Conservation (phyloP, 2,888 invertebrate species). For the Erebia epiphron region DNA sequence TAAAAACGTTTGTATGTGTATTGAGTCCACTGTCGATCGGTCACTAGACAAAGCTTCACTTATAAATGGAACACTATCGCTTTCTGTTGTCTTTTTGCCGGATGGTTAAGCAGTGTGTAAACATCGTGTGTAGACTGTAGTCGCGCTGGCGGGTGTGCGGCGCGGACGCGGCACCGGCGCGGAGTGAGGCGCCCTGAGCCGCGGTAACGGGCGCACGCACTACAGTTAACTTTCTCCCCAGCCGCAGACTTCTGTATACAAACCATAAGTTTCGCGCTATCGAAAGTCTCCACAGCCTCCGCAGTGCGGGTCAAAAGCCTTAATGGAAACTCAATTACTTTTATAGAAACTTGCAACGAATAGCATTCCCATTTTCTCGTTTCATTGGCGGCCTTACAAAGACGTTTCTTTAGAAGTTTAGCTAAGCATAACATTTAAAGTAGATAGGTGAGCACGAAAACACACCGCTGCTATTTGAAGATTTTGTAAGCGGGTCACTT, state of each 20-base stretch:
- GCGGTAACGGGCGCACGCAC: conserved; percentile 77
- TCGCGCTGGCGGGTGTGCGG: conserved; percentile 32
- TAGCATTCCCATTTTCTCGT: conserved; percentile 10
- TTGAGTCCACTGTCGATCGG: conserved; percentile 33
- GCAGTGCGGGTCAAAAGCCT: conserved; percentile 72
- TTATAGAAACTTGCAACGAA: conserved; percentile 24
- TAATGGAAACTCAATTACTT: conserved; percentile 46
- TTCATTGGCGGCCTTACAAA: neutral
- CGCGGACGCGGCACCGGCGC: conserved; percentile 50
- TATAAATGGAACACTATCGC: conserved; percentile 65
- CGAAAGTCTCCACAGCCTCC: conserved; percentile 72
- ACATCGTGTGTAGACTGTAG: conserved; percentile 52
- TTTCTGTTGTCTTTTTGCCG: conserved; percentile 66
- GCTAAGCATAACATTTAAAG: neutral
- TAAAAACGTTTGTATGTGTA: conserved; percentile 1
- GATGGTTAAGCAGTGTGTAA: conserved; percentile 55
- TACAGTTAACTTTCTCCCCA: conserved; percentile 82
- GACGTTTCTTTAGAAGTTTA: neutral
- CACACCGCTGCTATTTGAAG: no score
- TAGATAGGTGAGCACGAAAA: no score
- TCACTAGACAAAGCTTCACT: conserved; percentile 46
- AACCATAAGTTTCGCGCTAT: conserved; percentile 69
- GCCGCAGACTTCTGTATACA: conserved; percentile 40
- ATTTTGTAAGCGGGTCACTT: neutral
- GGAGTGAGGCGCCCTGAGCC: conserved; percentile 48